Conservation (phyloP, 2,113 vertebrate species). For the Willisornis vidua region DNA sequence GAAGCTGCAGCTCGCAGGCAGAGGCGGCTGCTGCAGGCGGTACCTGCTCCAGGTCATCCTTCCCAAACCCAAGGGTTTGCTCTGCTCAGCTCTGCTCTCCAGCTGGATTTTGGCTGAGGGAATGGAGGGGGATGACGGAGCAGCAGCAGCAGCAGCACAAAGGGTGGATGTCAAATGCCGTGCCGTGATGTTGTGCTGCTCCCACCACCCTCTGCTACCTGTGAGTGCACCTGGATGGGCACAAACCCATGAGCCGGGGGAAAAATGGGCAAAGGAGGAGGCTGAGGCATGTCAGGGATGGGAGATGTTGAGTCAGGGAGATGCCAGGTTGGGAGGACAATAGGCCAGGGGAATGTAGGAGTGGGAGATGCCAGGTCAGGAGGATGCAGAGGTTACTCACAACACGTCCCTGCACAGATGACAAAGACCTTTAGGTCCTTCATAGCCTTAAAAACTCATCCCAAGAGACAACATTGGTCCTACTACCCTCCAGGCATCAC, state of each 20-base stretch:
- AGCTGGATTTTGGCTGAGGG: not conserved
- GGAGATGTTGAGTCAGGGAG: not conserved
- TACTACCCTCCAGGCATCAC: not conserved
- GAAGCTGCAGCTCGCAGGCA: not conserved
- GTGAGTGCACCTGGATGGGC: accelerated
- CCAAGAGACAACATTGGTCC: accelerated
- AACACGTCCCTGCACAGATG: not conserved
- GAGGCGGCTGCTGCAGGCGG: not conserved
- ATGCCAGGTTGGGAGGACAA: not conserved
- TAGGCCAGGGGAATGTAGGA: not conserved
- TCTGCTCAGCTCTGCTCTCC: not conserved
- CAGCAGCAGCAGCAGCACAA: not conserved
- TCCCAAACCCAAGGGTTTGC: not conserved
- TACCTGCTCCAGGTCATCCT: not conserved
- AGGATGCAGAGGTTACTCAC: not conserved
- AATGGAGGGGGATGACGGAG: not conserved
- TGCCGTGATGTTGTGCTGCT: accelerated
- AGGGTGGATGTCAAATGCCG: accelerated
- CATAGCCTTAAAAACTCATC: not conserved
- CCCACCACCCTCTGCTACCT: not conserved
- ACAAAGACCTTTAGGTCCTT: not conserved
- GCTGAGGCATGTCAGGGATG: accelerated
- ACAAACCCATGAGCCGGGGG: accelerated
- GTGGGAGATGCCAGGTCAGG: not conserved
- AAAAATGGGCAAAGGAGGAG: not conserved